A percentile compares a stretch with the other conserved stretches of the same genome.
These are phyloP conservation scores for Alexandromys fortis DNA, from an alignment of 2,113 vertebrate species.

Conservation along the genomic window DNA sequence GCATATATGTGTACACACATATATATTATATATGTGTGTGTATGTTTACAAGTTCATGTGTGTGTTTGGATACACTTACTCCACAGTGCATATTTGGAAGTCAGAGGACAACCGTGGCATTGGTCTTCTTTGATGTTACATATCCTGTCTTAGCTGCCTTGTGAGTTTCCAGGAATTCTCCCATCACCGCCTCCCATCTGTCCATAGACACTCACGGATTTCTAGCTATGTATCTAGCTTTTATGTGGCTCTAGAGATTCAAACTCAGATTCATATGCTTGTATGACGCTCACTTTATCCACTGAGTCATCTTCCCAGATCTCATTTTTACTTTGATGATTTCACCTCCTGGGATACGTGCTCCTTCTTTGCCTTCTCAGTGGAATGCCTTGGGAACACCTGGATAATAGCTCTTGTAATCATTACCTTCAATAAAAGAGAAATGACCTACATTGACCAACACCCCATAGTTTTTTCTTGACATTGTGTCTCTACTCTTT, in stretches of 20 bases:
- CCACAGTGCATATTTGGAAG: neutral
- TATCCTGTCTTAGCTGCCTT: neutral
- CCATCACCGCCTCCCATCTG: neutral
- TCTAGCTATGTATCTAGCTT: neutral
- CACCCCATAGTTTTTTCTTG: neutral
- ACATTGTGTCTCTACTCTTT: neutral
- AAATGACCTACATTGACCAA: neutral
- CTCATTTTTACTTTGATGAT: neutral
- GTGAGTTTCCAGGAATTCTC: neutral
- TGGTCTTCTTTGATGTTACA: neutral
- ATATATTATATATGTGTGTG: too few species aligned
- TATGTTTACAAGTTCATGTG: neutral
- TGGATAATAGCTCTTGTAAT: neutral
- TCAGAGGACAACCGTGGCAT: too few species aligned
- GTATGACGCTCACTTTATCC: neutral
- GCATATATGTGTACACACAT: too few species aligned
- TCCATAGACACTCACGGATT: neutral
- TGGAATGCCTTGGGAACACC: neutral
- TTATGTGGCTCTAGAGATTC: neutral
- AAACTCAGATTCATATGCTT: neutral
- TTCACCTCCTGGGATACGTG: neutral
- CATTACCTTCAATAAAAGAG: neutral
- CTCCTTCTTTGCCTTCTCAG: neutral
- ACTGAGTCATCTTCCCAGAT: neutral
- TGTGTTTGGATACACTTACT: too few species aligned